Percentiles rank a stretch among this genome's conserved stretches.
phyloP scores from a whole-genome alignment of 1,140 invertebrate species.

The Spodoptera litura region DNA sequence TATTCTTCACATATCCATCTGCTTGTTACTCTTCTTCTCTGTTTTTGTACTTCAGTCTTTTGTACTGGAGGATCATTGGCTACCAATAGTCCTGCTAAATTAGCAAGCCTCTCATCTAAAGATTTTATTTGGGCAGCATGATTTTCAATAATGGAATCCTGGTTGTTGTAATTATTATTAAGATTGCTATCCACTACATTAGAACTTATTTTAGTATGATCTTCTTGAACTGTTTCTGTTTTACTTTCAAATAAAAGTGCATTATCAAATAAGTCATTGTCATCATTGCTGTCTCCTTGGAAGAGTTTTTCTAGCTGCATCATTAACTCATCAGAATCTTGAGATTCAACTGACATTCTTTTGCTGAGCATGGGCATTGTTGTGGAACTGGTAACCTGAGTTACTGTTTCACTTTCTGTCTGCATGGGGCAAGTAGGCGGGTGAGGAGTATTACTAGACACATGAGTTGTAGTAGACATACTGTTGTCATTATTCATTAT shows the following conservation, averaged over 20 bases:
- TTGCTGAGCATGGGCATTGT: background rate
- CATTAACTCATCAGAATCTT: conserved; percentile 73
- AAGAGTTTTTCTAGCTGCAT: conserved; percentile 77
- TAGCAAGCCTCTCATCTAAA: conserved; percentile 72
- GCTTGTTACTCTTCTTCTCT: conserved; percentile 58
- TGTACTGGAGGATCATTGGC: conserved; percentile 55
- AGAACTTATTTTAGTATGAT: conserved; percentile 46
- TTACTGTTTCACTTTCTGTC: background rate
- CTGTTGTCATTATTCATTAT: background rate
- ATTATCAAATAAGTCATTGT: conserved; percentile 80
- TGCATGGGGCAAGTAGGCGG: background rate
- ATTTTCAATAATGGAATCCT: conserved; percentile 55
- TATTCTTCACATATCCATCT: conserved; percentile 84
- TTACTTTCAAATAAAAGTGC: conserved; percentile 56
- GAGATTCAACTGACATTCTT: conserved; percentile 53
- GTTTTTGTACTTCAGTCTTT: conserved; percentile 55
- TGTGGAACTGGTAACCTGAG: conserved; percentile 1
- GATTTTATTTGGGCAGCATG: conserved; percentile 67
- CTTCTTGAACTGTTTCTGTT: conserved; percentile 55
- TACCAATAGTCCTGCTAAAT: conserved; percentile 65
- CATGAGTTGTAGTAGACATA: conserved; percentile 40
- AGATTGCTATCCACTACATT: conserved; percentile 31
- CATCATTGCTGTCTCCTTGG: conserved; percentile 75
- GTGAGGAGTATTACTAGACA: background rate
- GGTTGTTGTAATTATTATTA: conserved; percentile 33